phyloP scores from a whole-genome alignment of 2,797 vertebrate genomes.

The Micrastur ruficollis region DNA sequence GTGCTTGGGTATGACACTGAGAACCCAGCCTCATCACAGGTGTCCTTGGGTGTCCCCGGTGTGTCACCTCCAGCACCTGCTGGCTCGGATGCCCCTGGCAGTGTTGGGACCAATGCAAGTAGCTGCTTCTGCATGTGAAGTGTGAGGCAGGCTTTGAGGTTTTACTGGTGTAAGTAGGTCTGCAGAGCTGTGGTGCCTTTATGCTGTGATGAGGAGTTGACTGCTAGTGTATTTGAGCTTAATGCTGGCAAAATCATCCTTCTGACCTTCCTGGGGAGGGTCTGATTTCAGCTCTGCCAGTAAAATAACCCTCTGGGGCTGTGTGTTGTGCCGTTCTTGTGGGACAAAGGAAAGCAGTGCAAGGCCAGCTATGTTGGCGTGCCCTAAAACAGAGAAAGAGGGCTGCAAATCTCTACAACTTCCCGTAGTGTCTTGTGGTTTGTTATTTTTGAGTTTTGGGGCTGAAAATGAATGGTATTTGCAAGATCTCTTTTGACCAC shows the following conservation, averaged over 20 bases:
- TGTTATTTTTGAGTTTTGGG: not conserved
- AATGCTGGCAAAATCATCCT: not conserved
- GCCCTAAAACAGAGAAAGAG: not conserved
- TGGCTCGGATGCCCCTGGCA: not conserved
- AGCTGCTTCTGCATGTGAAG: accelerated
- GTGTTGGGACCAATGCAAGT: accelerated
- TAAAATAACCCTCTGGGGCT: not conserved
- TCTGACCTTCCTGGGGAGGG: not conserved
- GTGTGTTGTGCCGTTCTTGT: not conserved
- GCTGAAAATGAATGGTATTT: not conserved
- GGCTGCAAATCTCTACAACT: not conserved
- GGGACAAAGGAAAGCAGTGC: not conserved
- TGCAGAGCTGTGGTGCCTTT: not conserved
- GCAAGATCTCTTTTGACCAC: not conserved
- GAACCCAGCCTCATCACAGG: accelerated
- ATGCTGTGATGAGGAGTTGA: not conserved
- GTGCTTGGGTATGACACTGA: accelerated
- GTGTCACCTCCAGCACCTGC: not conserved
- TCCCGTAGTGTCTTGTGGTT: not conserved
- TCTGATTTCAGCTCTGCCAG: not conserved
- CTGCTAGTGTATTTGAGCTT: not conserved
- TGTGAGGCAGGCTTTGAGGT: not conserved
- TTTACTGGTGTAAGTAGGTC: not conserved
- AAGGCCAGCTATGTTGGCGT: not conserved
- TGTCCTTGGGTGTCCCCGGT: not conserved